Percentiles rank a stretch among this genome's conserved stretches.
Evolutionary conservation across 2,113 vertebrate genomes (phyloP).

Genomic region (Thryonomys swinderianus): DNA sequence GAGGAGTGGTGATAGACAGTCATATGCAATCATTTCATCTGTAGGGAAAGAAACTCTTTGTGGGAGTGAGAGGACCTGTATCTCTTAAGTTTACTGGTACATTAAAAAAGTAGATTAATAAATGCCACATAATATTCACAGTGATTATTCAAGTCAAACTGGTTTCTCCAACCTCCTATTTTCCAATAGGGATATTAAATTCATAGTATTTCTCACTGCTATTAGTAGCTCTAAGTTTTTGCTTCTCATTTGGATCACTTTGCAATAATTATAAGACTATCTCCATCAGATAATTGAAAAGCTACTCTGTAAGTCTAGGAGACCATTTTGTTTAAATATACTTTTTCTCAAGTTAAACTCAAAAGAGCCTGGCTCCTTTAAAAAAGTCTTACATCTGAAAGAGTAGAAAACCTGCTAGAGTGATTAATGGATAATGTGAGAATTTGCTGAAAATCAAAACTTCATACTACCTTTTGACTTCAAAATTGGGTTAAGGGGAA

Average conservation of each 20-base stretch:
- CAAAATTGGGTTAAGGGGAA: constrained; percentile 43
- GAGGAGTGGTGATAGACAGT: no score
- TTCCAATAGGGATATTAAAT: neutral
- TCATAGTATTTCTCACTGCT: neutral
- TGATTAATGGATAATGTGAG: constrained; percentile 78
- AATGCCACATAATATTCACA: neutral
- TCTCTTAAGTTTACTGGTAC: neutral
- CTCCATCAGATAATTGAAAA: neutral
- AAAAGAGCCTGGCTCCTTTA: constrained; percentile 65
- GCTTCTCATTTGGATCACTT: neutral
- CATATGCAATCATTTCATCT: neutral
- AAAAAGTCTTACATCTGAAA: constrained; percentile 38
- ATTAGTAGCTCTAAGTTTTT: neutral
- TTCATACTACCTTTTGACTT: constrained; percentile 62
- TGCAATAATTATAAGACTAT: neutral
- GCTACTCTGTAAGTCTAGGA: neutral
- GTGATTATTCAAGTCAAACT: neutral
- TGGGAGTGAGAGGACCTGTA: no score
- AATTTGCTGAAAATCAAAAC: constrained; percentile 67
- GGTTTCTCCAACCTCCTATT: neutral
- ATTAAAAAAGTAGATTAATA: neutral
- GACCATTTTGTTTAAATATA: neutral
- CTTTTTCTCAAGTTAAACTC: constrained; percentile 18
- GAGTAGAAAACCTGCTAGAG: constrained; percentile 22
- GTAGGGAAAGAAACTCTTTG: neutral